phyloP scores from a whole-genome alignment of 2,113 vertebrate genomes.

The Nannospalax galili region DNA sequence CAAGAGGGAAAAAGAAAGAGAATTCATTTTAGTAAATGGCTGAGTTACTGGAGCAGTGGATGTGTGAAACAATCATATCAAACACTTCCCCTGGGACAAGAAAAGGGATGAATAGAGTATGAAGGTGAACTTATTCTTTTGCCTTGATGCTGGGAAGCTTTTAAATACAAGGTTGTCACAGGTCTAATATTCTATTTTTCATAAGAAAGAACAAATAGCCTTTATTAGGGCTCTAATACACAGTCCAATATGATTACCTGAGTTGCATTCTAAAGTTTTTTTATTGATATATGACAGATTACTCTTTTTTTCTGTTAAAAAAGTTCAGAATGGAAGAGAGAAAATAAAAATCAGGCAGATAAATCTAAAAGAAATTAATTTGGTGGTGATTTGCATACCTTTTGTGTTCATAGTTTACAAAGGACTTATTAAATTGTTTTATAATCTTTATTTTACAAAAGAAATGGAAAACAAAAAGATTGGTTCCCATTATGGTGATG shows the following conservation, averaged over 20 bases:
- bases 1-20: neutral
- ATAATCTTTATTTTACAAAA: neutral
- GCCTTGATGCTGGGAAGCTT: neutral
- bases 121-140: no score
- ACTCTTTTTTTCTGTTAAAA: no score
- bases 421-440: neutral
- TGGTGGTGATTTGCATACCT: neutral
- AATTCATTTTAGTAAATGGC: no score
- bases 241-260: neutral
- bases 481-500: neutral
- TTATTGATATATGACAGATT: neutral
- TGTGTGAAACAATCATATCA: neutral
- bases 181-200: neutral
- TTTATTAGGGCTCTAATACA: neutral
- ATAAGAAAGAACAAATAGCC: neutral
- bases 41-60: no score
- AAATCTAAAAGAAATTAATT: neutral
- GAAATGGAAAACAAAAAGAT: neutral
- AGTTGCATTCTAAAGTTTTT: constrained; percentile 5
- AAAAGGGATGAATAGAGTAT: neutral
- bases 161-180: neutral
- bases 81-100: neutral
- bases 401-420: neutral
- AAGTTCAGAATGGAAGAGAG: neutral
- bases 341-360: neutral